These are phyloP conservation scores for Sciurus vulgaris DNA, from an alignment of 2,797 vertebrate species.

Conservation along the genomic window DNA sequence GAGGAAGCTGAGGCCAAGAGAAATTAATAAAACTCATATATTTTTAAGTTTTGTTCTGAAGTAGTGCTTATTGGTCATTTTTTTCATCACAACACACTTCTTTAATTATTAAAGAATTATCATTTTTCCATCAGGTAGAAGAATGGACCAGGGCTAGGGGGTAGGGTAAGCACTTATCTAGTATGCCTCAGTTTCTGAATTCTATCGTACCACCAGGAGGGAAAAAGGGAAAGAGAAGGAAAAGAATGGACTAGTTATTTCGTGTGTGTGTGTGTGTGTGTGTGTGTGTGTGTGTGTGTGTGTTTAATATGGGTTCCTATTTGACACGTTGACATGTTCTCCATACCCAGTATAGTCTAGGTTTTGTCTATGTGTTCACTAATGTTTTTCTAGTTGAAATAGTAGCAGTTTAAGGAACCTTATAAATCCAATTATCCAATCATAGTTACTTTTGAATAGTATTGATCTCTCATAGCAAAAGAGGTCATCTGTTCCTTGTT, in stretches of 20 bases:
- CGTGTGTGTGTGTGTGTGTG: too few species aligned
- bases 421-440: not conserved
- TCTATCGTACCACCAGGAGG: too few species aligned
- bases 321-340: not conserved
- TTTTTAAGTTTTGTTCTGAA: constrained; percentile 23
- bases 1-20: not conserved
- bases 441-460: not conserved
- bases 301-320: not conserved
- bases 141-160: not conserved
- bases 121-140: not conserved
- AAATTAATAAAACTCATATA: not conserved
- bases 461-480: not conserved
- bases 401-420: not conserved
- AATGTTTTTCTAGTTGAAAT: not conserved
- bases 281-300: too few species aligned
- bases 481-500: not conserved
- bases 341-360: not conserved
- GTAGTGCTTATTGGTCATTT: constrained; percentile 30
- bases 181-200: too few species aligned
- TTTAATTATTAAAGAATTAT: not conserved
- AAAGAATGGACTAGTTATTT: too few species aligned
- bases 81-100: not conserved
- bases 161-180: too few species aligned
- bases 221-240: too few species aligned
- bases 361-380: not conserved